These are phyloP conservation scores for Trachops cirrhosus DNA, from an alignment of 2,797 vertebrate species.

Conservation along the genomic window DNA sequence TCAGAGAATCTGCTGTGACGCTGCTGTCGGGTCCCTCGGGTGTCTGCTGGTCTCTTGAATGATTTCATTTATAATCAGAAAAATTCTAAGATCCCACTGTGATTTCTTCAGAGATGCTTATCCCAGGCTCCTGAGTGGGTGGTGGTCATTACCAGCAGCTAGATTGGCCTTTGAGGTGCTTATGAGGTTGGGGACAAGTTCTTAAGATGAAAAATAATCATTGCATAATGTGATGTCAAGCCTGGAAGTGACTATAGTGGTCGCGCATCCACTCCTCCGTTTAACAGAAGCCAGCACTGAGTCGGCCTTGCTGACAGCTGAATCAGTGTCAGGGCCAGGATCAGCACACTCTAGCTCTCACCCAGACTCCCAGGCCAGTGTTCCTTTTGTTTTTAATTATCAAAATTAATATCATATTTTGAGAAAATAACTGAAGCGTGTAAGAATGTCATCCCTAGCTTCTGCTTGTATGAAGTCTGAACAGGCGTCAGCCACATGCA, in stretches of 20 bases:
- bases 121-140: background rate
- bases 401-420: slow-evolving; percentile 57
- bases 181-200: background rate
- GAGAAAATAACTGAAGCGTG: slow-evolving; percentile 12
- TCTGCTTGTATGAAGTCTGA: background rate
- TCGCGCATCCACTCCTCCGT: background rate
- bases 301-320: background rate
- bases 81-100: background rate
- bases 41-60: background rate
- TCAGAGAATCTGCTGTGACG: background rate
- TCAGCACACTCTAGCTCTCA: background rate
- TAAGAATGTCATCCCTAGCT: slow-evolving; percentile 40
- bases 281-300: background rate
- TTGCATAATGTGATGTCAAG: background rate
- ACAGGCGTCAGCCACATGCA: background rate
- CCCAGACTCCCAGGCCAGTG: background rate
- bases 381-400: slow-evolving; percentile 48
- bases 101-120: background rate
- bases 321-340: background rate
- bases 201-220: background rate
- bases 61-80: background rate
- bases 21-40: background rate
- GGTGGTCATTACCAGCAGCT: background rate
- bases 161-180: background rate
- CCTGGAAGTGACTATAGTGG: background rate